Evolutionary conservation across 2,113 vertebrate genomes (phyloP), one percentile per base, ranked within the genome.

Genomic region (Campylomormyrus tamandua): DNA sequence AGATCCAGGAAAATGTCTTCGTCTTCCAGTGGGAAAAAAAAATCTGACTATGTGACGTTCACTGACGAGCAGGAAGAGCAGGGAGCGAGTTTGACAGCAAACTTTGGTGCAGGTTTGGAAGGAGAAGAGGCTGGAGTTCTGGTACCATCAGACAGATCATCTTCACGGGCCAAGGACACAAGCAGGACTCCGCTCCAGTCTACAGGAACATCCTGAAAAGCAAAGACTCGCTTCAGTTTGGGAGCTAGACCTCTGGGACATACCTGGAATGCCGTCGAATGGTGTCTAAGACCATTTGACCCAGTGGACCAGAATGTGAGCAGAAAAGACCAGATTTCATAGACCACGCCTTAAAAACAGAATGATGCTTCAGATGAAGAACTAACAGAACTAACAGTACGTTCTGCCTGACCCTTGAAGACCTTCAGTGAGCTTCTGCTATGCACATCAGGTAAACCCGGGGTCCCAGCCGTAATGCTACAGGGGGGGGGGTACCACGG

Each of bases 191-290:
- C 1, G 9, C 62, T 70, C 62, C 62, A 70, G 70, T 88, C 87
- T 90, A 88, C 70, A 90, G 56, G 83, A 80, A 84, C 87, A 88
- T 88, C 87, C 87, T 88, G 83, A 89, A 85, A 89, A 88, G 87
- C 80, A 90, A 42, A 62, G 87, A 42, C 1, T 11, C 10, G 3
- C 46, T 48, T 85, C 45, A 27, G 24, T 48, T 85, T n/a, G 48
- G 42, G n/a, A 46, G 9, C 46, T n/a, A 48, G n/a, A 48, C 24
- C 6, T 39, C 31, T 19, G 27, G 70, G 13, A 77, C 70, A 6
- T 5, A 45, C 5, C 13, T 7, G 27, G 80, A 42, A 83, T 24
- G 7, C 42, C 3, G 39, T 6, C 2, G 3, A 9, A 39, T 35
- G 17, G 19, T 10, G 15, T 15, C 13, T 0, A 17, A 39, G 13